Evolutionary conservation across 2,888 invertebrate species (phyloP).

Genomic region (Trichacis sp.): DNA sequence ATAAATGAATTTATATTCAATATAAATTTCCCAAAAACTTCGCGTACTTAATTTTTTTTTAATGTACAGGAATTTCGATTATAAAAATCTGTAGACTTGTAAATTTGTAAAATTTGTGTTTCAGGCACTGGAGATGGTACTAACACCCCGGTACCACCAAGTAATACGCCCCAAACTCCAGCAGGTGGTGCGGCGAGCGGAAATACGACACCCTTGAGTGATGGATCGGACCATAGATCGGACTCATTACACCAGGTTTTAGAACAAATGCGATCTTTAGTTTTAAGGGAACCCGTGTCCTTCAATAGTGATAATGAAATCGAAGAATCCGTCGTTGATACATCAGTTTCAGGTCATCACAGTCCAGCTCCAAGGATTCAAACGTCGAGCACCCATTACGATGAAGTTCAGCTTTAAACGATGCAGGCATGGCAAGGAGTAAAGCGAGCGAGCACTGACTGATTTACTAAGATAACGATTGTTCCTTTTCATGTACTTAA

Average conservation of each 20-base stretch:
- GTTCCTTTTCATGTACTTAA: too few relatives aligned
- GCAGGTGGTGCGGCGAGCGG: slow-evolving; percentile 62
- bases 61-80: too few relatives aligned
- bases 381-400: slow-evolving; percentile 21
- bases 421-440: slow-evolving; percentile 5
- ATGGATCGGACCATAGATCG: slow-evolving; percentile 54
- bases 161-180: slow-evolving; percentile 66
- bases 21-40: too few relatives aligned
- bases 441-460: neutral
- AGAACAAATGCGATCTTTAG: slow-evolving; percentile 65
- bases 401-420: slow-evolving; percentile 13
- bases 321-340: slow-evolving; percentile 54
- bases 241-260: slow-evolving; percentile 65
- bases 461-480: neutral
- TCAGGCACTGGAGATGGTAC: slow-evolving; percentile 56
- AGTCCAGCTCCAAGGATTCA: slow-evolving; percentile 48
- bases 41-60: too few relatives aligned
- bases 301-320: slow-evolving; percentile 57
- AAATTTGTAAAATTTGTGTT: slow-evolving; percentile 6
- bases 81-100: slow-evolving; percentile 3
- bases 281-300: slow-evolving; percentile 56
- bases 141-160: slow-evolving; percentile 63
- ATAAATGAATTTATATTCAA: too few relatives aligned
- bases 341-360: slow-evolving; percentile 52
- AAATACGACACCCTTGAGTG: slow-evolving; percentile 59